A percentile compares a stretch with the other conserved stretches of the same genome.
Conservation (phyloP, 1,140 invertebrate genomes). For the silkworm (Bombyx mori) region ASM3026992v2 NC_085128.1:4683501-4684000, state of each 20-base stretch:
- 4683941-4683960: not conserved
- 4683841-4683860: slow-evolving; percentile 17
- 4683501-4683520: slow-evolving; percentile 4
- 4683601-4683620: slow-evolving; percentile 11
- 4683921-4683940: slow-evolving; percentile 10
- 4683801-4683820: not conserved
- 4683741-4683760: slow-evolving; percentile 17
- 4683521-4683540: slow-evolving; percentile 8
- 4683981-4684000: too few relatives aligned
- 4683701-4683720: slow-evolving; percentile 31
- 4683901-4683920: slow-evolving; percentile 18
- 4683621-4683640: slow-evolving; percentile 27
- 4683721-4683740: slow-evolving; percentile 33
- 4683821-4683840: slow-evolving; percentile 8
- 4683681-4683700: slow-evolving; percentile 20
- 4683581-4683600: slow-evolving; percentile 1
- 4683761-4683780: slow-evolving; percentile 1
- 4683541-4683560: slow-evolving; percentile 7
- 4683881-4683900: slow-evolving; percentile 14
- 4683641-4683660: slow-evolving; percentile 19
- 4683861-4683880: slow-evolving; percentile 22
- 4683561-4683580: slow-evolving; percentile 1
- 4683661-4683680: slow-evolving; percentile 23
- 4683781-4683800: not conserved
- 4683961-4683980: too few relatives aligned